phyloP scores from a whole-genome alignment of 2,113 vertebrate genomes.

The Equus przewalskii region DNA sequence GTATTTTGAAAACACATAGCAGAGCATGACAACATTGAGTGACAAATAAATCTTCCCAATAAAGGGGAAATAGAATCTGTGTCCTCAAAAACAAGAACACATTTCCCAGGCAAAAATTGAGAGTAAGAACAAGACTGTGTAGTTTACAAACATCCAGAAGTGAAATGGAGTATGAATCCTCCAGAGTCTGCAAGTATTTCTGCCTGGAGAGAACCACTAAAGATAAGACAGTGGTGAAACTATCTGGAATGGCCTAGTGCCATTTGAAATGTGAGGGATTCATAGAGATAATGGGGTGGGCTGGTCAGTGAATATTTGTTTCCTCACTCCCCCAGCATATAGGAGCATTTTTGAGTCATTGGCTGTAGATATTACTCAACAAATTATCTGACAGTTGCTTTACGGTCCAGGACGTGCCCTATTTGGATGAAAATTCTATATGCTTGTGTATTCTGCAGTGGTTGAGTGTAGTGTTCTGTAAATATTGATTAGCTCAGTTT shows the following conservation, averaged over 20 bases:
- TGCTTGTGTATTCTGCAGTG: neutral
- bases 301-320: neutral
- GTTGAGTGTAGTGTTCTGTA: neutral
- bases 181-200: neutral
- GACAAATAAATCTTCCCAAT: neutral
- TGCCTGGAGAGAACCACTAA: neutral
- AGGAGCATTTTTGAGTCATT: neutral
- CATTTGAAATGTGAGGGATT: neutral
- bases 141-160: neutral
- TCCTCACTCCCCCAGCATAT: neutral
- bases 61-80: neutral
- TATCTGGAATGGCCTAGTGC: neutral
- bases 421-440: neutral
- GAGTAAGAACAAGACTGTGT: neutral
- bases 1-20: conserved; percentile 26
- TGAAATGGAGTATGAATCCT: neutral
- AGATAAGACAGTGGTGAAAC: neutral
- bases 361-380: neutral
- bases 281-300: neutral
- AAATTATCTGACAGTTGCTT: neutral
- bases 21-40: neutral
- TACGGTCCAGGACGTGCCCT: neutral
- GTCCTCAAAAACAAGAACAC: neutral
- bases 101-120: neutral
- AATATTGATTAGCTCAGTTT: neutral